These are phyloP conservation scores for Bembecia ichneumoniformis DNA, from an alignment of 2,888 invertebrate species.

Conservation along the genomic window DNA sequence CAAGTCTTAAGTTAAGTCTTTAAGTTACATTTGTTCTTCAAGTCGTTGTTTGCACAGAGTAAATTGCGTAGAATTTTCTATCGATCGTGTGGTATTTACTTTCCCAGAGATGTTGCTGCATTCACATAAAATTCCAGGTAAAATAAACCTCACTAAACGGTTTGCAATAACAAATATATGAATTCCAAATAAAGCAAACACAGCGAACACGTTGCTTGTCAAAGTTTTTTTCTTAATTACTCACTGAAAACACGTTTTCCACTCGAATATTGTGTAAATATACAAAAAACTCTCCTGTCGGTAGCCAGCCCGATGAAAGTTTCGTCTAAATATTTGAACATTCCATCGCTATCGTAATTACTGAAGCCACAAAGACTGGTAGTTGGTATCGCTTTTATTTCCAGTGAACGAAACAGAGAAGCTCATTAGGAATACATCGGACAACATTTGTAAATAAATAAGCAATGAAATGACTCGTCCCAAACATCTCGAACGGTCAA, in stretches of 20 bases:
- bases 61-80: background rate
- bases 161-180: slow-evolving; percentile 45
- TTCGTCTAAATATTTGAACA: slow-evolving; percentile 63
- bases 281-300: slow-evolving; percentile 48
- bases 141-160: slow-evolving; percentile 26
- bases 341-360: slow-evolving; percentile 57
- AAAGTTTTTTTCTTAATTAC: slow-evolving; percentile 36
- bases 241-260: slow-evolving; percentile 38
- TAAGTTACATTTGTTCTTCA: too few species aligned
- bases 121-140: slow-evolving; percentile 50
- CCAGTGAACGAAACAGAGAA: slow-evolving; percentile 32
- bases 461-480: slow-evolving; percentile 30
- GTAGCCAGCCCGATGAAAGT: slow-evolving; percentile 68
- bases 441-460: slow-evolving; percentile 65
- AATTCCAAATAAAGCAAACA: slow-evolving; percentile 45
- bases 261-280: slow-evolving; percentile 48
- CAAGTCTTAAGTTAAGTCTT: too few species aligned
- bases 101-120: slow-evolving; percentile 51
- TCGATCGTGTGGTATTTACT: slow-evolving; percentile 30
- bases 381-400: slow-evolving; percentile 59
- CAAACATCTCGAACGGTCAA: slow-evolving; percentile 54
- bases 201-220: slow-evolving; percentile 41
- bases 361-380: slow-evolving; percentile 57
- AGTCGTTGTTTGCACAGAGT: too few species aligned
- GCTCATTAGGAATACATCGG: slow-evolving; percentile 64